Evolutionary conservation across 2,797 vertebrate genomes (phyloP).

Genomic region (Tinamus major): DNA sequence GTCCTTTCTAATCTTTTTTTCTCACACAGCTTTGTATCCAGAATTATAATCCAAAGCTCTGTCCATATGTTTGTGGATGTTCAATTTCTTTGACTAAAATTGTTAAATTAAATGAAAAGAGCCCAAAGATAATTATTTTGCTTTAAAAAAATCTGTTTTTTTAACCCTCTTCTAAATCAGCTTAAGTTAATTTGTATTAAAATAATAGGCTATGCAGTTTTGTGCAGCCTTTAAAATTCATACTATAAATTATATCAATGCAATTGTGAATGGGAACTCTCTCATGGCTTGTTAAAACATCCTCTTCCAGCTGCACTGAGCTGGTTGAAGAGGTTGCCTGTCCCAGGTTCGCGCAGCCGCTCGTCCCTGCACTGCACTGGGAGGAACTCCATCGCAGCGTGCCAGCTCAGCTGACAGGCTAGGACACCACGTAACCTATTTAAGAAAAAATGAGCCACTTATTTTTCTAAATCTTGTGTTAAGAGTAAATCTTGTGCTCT

Average conservation of each 20-base stretch:
- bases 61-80: neutral
- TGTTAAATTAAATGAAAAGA: neutral
- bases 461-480: neutral
- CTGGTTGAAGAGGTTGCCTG: neutral
- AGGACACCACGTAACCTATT: neutral
- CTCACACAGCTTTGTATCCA: neutral
- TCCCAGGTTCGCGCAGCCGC: neutral
- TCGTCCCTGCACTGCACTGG: neutral
- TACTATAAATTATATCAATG: neutral
- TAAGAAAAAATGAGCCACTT: neutral
- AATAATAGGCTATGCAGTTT: neutral
- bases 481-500: too few relatives aligned
- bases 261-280: neutral
- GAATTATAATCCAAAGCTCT: neutral
- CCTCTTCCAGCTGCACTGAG: neutral
- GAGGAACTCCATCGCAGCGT: fast-evolving
- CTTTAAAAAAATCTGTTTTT: neutral
- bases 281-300: neutral
- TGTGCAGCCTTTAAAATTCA: neutral
- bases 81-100: neutral
- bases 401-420: neutral
- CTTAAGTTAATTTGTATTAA: neutral
- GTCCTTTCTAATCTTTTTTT: neutral
- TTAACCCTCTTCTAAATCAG: neutral
- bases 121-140: neutral